phyloP scores from a whole-genome alignment of 2,113 vertebrate species.

The Microtus richardsoni region DNA sequence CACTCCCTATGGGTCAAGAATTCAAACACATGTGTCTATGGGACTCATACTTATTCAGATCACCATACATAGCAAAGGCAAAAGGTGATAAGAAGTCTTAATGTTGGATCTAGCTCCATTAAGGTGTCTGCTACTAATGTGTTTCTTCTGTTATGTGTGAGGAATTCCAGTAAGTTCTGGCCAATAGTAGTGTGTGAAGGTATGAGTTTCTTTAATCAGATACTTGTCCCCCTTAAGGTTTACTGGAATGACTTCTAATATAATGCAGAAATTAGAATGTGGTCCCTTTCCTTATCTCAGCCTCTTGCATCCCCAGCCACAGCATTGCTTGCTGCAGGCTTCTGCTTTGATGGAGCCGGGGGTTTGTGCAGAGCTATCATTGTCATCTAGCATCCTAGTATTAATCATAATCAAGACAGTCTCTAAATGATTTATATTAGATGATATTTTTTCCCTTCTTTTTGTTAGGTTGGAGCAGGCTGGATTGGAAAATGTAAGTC shows the following conservation, averaged over 20 bases:
- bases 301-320: background rate
- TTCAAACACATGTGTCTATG: background rate
- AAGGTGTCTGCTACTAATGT: background rate
- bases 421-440: background rate
- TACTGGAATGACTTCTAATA: background rate
- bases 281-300: background rate
- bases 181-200: background rate
- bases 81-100: background rate
- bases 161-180: background rate
- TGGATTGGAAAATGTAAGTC: slow-evolving; percentile 99
- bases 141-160: background rate
- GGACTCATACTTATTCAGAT: background rate
- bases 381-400: background rate
- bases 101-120: background rate
- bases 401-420: background rate
- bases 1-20: background rate
- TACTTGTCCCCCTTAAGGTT: background rate
- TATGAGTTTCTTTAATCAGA: background rate
- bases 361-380: background rate
- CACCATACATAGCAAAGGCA: background rate
- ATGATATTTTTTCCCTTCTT: slow-evolving; percentile 25
- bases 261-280: background rate
- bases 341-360: background rate
- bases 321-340: background rate
- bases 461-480: slow-evolving; percentile 93